Base-by-base conservation (phyloP, 1,140 invertebrate genomes). In the Ostrea denselamellosa region DNA sequence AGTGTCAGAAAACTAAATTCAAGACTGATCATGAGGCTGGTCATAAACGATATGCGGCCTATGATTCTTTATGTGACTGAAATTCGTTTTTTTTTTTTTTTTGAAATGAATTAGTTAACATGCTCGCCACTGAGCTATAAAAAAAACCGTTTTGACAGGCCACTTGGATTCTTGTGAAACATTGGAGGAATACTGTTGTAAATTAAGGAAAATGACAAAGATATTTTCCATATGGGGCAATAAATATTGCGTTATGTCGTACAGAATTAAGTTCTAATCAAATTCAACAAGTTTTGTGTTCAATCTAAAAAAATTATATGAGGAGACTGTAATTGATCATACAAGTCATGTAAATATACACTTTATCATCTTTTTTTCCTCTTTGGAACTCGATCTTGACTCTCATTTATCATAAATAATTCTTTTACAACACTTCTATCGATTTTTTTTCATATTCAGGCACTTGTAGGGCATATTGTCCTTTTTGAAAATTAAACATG, bases 171-270 rank as follows among this genome's bases (percentile, higher is more conserved):
- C 68, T 77, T 28, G 34, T 77, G 68, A 77, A 77, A 77, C 68
- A 77, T 77, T 77, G 68, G 68, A 77, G 9, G 68, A 77, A 14
- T 28, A 34, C 14, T 10, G 68, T 77, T 77, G 68, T 77, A 77
- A 77, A 77, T 77, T 77, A 77, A 28, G 25, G 68, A 25, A 77
- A 34, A 28, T 25, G 68, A 77, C 68, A 77, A 34, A 77, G 68
- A 77, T 77, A 77, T 77, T 77, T 77, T 77, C 68, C 68, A 77
- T 77, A 34, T 25, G 25, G 68, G 10, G 28, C 4, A 28, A 77
- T 77, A 77, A 77, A 77, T 77, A 77, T 77, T 25, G 28, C 12
- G 22, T 28, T 44, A 2, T 44, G 34, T 44, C 34, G 34, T 44
- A 44, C 34, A 44, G 34, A 44, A 44, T 44, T 44, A 44, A 44